Evolutionary conservation across 1,140 invertebrate genomes (phyloP).

Genomic region (Ladona fulva): DNA sequence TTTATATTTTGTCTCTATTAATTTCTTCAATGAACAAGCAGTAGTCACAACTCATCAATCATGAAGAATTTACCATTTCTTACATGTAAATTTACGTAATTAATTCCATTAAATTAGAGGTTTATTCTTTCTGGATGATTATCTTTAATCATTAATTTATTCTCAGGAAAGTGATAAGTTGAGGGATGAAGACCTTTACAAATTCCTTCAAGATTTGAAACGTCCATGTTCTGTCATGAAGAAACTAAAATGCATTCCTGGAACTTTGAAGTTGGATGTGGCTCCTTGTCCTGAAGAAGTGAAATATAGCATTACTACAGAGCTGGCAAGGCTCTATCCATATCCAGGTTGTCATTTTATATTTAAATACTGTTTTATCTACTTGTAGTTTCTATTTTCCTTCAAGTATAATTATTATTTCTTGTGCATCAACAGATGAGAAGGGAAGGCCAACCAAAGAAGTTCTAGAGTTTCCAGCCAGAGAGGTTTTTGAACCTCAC

Average conservation of each 20-base stretch:
- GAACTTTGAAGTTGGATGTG: constrained; percentile 82
- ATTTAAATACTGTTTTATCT: no score
- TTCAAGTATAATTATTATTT: no score
- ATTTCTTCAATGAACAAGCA: no score
- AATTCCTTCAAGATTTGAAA: constrained; percentile 83
- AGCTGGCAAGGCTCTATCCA: constrained; percentile 67
- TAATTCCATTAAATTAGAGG: no score
- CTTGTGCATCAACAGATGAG: no score
- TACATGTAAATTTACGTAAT: no score
- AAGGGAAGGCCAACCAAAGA: constrained; percentile 79
- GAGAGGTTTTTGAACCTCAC: constrained; percentile 65
- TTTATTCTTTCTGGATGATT: no score
- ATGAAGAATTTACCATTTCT: no score
- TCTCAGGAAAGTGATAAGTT: constrained; percentile 79
- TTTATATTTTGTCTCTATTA: no score
- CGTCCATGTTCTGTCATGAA: constrained; percentile 77
- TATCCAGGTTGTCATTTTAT: constrained; percentile 44
- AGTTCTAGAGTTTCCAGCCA: constrained; percentile 74
- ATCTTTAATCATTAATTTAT: no score
- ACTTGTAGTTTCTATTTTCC: no score
- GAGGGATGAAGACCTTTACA: constrained; percentile 89
- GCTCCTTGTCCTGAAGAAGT: constrained; percentile 73
- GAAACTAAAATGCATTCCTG: constrained; percentile 85
- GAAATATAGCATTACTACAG: constrained; percentile 76
- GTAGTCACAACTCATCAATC: no score